Percentiles rank a stretch among this genome's conserved stretches.
These are phyloP conservation scores for Myodes glareolus DNA, from an alignment of 2,113 vertebrate genomes.

Conservation along the genomic window DNA sequence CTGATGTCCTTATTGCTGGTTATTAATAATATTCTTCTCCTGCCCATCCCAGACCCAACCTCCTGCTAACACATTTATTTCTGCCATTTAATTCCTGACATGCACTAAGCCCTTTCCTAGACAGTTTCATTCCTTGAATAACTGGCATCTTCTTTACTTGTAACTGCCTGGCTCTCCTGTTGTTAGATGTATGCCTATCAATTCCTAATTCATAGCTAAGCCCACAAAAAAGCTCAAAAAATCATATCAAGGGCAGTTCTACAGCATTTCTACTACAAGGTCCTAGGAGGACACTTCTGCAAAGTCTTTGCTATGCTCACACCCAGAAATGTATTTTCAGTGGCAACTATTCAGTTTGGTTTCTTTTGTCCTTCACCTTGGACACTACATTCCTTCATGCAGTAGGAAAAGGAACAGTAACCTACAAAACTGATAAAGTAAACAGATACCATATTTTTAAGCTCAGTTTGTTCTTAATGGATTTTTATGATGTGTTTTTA, in stretches of 20 bases:
- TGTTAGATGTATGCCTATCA: neutral
- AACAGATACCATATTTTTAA: neutral
- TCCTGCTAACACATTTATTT: neutral
- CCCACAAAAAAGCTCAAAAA: neutral
- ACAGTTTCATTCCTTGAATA: neutral
- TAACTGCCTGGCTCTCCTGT: neutral
- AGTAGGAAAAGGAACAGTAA: neutral
- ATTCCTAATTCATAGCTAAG: neutral
- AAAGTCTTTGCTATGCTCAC: too few relatives aligned
- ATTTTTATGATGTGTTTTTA: neutral
- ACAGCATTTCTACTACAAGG: neutral
- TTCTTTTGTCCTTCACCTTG: neutral
- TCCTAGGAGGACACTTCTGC: neutral
- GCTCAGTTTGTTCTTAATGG: neutral
- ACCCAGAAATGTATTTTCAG: neutral
- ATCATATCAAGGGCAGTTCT: neutral
- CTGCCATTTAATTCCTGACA: neutral
- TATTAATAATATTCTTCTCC: neutral
- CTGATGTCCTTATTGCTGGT: neutral
- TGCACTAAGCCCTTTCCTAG: neutral
- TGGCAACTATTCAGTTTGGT: neutral
- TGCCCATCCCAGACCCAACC: neutral
- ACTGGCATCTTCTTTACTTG: neutral
- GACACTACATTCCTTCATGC: neutral
- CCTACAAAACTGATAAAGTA: neutral